Evolutionary conservation across 2,888 invertebrate genomes (phyloP).

Genomic region (Sinotaia quadrata): DNA sequence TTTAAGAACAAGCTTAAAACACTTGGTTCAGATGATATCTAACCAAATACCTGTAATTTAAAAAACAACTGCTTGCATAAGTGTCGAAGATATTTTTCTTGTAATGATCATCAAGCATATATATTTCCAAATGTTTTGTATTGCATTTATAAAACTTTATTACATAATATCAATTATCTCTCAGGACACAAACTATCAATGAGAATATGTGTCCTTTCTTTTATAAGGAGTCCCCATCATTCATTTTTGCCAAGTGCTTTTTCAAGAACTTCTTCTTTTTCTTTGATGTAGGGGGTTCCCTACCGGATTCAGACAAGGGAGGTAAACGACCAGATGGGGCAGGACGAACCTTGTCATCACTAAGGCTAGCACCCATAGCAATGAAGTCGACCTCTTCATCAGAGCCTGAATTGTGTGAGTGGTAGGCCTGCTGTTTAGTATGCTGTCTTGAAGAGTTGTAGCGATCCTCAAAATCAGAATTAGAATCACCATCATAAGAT

Average conservation of each 20-base stretch:
- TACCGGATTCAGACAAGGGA: slow-evolving; percentile 21
- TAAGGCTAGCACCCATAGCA: slow-evolving; percentile 9
- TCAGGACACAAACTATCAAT: no score
- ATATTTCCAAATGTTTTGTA: no score
- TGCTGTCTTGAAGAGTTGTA: neutral
- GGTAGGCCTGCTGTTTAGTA: neutral
- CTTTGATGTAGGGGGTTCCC: slow-evolving; percentile 16
- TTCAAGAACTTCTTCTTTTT: slow-evolving; percentile 35
- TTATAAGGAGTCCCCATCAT: slow-evolving; percentile 9
- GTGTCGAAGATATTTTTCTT: no score
- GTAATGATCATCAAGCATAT: no score
- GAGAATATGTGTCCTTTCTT: neutral
- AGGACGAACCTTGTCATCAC: neutral
- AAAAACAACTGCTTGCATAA: no score
- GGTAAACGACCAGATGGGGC: slow-evolving; percentile 20
- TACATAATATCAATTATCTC: no score
- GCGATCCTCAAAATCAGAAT: neutral
- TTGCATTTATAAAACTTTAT: no score
- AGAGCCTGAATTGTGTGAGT: slow-evolving; percentile 9
- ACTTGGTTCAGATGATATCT: no score
- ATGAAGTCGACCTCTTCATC: slow-evolving; percentile 22
- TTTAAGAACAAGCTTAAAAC: no score
- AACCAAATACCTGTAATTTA: no score
- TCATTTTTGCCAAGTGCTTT: slow-evolving; percentile 19
- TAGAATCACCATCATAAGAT: neutral